Evolutionary conservation across 2,888 invertebrate genomes (phyloP), one percentile per base, ranked within the genome.

Genomic region (Tachina fera): DNA sequence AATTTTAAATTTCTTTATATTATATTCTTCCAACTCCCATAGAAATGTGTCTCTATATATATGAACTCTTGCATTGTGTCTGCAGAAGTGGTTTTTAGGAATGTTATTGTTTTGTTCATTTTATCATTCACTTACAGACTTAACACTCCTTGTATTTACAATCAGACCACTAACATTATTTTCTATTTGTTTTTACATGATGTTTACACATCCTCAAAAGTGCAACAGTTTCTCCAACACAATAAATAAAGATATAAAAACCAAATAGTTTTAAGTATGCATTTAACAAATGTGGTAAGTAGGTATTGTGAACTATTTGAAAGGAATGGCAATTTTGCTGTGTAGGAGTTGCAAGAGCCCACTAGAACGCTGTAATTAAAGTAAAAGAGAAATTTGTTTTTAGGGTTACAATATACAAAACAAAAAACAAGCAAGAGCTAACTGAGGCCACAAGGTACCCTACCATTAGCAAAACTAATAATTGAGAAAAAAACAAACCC

Each of bases 141-240:
- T 45, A 11, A 63, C 72, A 72, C 58, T 31, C 31, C 39, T 74
- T 39, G 49, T 77, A n/a, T n/a, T n/a, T n/a, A 39, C 51, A 67
- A 67, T 60, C 65, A 39, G 77, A 83, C 83, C 77, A 72, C 83
- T 45, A 72, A 83, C 47, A 63, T 19, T 45, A 83, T 51, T 60
- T 45, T 49, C 41, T 58, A 41, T 60, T 67, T 80, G 58, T 71
- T 71, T 47, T 72, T 45, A 71, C 45, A 65, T 14, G 43, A 31
- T 60, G 16, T 47, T 56, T 47, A 56, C 47, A 79, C 47, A 63
- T 65, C 31, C 56, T 67, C 19, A 19, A 67, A 56, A 79, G 63
- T 65, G 63, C 63, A 79, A 71, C 70, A 79, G 79, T 71, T 56
- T 16, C n/a, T 65, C 31, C 5, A 31, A 53, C 13, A 53, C 65